Evolutionary conservation across 2,113 vertebrate genomes (phyloP).

Genomic region (Rhynchomys soricoides): DNA sequence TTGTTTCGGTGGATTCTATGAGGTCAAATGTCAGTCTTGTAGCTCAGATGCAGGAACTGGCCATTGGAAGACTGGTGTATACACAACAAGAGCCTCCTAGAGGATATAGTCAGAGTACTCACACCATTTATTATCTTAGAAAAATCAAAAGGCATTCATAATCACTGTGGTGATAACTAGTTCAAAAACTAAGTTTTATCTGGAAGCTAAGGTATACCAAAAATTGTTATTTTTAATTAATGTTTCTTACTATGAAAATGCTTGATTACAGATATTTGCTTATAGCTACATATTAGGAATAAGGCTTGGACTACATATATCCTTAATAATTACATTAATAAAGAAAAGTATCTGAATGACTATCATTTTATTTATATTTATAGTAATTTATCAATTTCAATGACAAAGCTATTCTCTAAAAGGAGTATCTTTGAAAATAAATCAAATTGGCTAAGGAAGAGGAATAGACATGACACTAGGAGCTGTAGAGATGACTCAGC

Average conservation of each 20-base stretch:
- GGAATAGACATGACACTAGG: background rate
- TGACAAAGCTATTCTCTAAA: background rate
- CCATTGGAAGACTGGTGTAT: background rate
- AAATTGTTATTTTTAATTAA: conserved; percentile 7
- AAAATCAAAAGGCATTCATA: background rate
- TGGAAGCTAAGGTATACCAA: conserved; percentile 9
- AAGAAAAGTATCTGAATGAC: conserved; percentile 31
- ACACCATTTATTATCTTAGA: background rate
- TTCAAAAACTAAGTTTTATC: background rate
- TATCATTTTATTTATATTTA: conserved; percentile 19
- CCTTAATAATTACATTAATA: conserved; percentile 28
- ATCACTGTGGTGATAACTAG: background rate
- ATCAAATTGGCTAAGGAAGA: background rate
- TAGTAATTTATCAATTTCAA: conserved; percentile 3
- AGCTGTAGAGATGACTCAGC: background rate
- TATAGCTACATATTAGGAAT: conserved; percentile 15
- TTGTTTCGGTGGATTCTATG: background rate
- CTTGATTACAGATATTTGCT: conserved; percentile 1
- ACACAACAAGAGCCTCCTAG: background rate
- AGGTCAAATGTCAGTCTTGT: background rate
- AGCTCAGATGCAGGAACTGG: background rate
- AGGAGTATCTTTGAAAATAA: conserved; percentile 4
- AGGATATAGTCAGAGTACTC: background rate
- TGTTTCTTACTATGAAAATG: conserved; percentile 8
- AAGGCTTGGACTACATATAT: background rate